Evolutionary conservation across 2,888 invertebrate species (phyloP).

Genomic region (Aproaerema taeniolella): DNA sequence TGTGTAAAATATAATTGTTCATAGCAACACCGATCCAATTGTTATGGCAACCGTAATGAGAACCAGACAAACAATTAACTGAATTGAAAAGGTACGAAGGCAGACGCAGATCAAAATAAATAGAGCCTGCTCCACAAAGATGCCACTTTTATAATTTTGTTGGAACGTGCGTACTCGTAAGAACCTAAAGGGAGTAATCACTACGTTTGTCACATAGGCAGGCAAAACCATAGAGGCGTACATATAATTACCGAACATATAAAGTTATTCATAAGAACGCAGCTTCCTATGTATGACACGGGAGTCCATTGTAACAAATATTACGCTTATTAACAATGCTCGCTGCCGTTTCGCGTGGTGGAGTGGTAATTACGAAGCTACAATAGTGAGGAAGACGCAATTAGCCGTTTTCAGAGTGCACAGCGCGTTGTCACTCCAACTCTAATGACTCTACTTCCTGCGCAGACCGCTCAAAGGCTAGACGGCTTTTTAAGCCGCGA

Average conservation of each 20-base stretch:
- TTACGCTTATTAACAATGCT: background rate
- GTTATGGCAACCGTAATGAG: background rate
- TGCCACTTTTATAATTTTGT: no score
- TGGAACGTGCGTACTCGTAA: no score
- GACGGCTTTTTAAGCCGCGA: background rate
- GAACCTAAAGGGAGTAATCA: no score
- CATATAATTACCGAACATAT: background rate
- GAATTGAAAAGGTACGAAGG: background rate
- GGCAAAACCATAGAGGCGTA: no score
- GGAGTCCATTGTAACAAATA: background rate
- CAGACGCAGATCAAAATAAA: no score
- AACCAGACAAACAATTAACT: background rate
- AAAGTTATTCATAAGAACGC: background rate
- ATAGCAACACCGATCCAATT: background rate
- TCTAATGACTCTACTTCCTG: constrained; percentile 3
- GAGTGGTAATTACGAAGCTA: background rate
- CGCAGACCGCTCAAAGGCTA: constrained; percentile 1
- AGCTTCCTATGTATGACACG: background rate
- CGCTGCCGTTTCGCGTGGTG: no score
- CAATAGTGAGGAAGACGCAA: constrained; percentile 1
- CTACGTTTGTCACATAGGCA: no score
- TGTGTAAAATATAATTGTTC: background rate
- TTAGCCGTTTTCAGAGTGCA: background rate
- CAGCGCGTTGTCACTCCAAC: constrained; percentile 1
- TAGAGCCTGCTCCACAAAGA: no score